Evolutionary conservation across 23 tunicate species (phyloP), one percentile per base, ranked within the genome.

Genomic region (Oikopleura vanhoeffeni): DNA sequence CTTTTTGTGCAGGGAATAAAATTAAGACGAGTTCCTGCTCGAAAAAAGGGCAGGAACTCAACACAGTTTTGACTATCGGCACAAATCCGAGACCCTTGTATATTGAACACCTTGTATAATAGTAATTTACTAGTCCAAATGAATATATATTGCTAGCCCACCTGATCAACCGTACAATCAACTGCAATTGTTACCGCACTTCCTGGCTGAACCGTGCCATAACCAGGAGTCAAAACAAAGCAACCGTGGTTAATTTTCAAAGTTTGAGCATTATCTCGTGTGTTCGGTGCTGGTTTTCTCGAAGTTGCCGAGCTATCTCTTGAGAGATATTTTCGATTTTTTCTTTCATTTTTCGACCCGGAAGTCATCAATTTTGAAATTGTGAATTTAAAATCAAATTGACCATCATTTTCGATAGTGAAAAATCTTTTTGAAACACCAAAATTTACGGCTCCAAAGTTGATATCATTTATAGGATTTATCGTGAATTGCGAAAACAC

Each of bases 341-440:
- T 8, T 18, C 60, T 8, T 18, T 49, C 60, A 8, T 8, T 8
- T 18, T 49, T 49, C 8, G 60, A 49, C 18, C 60, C 60, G 18
- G 60, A 18, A 8, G 8, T 49, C 8, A 49, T 18, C 60, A 49
- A 18, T 49, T 49, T 49, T 18, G 60, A 49, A 49, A 30, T 64
- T 18, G 57, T 76, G 39, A 93, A 93, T 88, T 93, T 93, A 86
- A 93, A 93, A 57, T 93, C 98, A 76, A 93, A 93, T 83, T 90
- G 91, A 82, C 98, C 98, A 40, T 93, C 88, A 76, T 93, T 93
- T 76, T 88, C 98, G 3, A 93, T 87, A 2, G 91, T 75, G 41
- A 93, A 93, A 0, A 82, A 86, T 40, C 94, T 41, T 41, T 88
- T 88, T 88, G 86, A 88, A n/a, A 91, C 79, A 57, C 90, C 90